Evolutionary conservation across 2,797 vertebrate species (phyloP).

Genomic region (Smutsia gigantea): DNA sequence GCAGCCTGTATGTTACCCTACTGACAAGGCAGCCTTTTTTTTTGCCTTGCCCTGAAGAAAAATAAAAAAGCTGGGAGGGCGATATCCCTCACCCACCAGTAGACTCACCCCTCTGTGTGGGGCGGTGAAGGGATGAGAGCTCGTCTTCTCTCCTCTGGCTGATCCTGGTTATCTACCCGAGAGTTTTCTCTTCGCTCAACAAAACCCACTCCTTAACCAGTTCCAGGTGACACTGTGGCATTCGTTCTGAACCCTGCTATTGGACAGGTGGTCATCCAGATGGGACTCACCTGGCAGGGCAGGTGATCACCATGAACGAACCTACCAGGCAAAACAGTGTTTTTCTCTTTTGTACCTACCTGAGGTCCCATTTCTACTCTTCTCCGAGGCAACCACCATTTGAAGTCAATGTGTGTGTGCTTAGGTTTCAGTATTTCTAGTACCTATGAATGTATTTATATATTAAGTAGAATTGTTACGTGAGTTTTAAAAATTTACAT

Average conservation of each 20-base stretch:
- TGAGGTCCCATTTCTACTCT: neutral
- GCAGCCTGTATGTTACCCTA: neutral
- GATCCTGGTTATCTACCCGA: neutral
- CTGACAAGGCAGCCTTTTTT: neutral
- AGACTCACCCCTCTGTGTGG: neutral
- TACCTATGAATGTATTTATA: neutral
- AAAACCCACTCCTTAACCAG: neutral
- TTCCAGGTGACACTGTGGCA: neutral
- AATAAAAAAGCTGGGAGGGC: neutral
- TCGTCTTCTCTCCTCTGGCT: neutral
- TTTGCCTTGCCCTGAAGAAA: neutral
- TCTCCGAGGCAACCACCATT: neutral
- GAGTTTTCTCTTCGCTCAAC: neutral
- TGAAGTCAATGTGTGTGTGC: neutral
- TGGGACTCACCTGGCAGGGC: neutral
- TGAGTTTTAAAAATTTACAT: neutral
- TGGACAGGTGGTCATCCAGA: neutral
- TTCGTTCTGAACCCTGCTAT: neutral
- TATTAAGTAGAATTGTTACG: neutral
- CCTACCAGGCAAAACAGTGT: neutral
- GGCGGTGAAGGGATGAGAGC: neutral
- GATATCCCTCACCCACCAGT: rapidly evolving
- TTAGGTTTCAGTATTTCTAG: neutral
- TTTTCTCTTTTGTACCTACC: neutral
- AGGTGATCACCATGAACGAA: neutral